These are phyloP conservation scores for Protobothrops flavoviridis DNA, from an alignment of 2,113 vertebrate species.

Conservation along the genomic window DNA sequence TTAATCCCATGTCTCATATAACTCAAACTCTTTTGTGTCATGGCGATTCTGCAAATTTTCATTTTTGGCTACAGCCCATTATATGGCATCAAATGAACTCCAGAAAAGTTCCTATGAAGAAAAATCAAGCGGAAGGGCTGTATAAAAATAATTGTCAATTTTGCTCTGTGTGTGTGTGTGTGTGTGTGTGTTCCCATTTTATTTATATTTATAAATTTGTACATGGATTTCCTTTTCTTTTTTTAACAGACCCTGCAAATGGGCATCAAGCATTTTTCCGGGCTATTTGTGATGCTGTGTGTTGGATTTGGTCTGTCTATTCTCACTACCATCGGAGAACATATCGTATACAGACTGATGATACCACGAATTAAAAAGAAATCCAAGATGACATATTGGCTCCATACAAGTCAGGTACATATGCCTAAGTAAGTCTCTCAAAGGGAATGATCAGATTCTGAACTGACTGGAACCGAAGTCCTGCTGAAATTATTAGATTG, in stretches of 20 bases:
- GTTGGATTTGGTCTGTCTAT: conserved; percentile 90
- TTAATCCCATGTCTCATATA: neutral
- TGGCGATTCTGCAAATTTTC: neutral
- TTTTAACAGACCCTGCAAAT: conserved; percentile 89
- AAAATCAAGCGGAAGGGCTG: neutral
- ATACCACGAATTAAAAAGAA: conserved; percentile 89
- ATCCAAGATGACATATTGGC: conserved; percentile 90
- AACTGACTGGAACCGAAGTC: neutral
- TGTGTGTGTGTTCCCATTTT: neutral
- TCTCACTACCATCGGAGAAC: conserved; percentile 90
- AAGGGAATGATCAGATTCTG: neutral
- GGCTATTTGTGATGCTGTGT: conserved; percentile 94
- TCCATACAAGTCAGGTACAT: conserved; percentile 94
- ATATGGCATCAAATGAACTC: neutral
- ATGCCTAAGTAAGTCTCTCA: neutral
- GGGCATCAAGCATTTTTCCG: conserved; percentile 98
- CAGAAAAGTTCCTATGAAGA: neutral
- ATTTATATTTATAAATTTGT: neutral
- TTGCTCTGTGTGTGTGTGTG: neutral
- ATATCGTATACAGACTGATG: conserved; percentile 86
- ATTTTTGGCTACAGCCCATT: neutral
- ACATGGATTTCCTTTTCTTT: conserved; percentile 12
- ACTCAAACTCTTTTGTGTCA: neutral
- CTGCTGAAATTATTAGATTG: neutral
- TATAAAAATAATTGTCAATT: neutral